A percentile compares a stretch with the other conserved stretches of the same genome.
These are phyloP conservation scores for Hippopotamus amphibius DNA, from an alignment of 2,113 vertebrate genomes.

Conservation along the genomic window DNA sequence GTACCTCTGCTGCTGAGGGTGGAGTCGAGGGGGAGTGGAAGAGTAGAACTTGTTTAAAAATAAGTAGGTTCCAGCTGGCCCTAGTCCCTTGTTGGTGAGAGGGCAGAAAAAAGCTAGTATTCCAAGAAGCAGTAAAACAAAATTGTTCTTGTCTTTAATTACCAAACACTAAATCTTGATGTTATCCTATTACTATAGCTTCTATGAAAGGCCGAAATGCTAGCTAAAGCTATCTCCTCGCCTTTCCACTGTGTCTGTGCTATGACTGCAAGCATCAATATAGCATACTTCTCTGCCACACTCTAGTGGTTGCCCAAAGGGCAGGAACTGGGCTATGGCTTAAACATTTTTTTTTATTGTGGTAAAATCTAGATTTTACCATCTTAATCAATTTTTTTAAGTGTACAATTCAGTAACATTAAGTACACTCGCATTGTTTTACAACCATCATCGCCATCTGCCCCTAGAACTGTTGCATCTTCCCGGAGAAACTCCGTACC, in stretches of 20 bases:
- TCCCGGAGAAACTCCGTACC: background rate
- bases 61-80: background rate
- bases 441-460: background rate
- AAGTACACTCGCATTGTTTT: background rate
- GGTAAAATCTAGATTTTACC: background rate
- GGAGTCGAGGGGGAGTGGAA: background rate
- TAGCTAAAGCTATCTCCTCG: background rate
- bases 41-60: background rate
- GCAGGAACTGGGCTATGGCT: background rate
- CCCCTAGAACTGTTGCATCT: constrained; percentile 3
- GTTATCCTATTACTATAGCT: background rate
- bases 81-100: background rate
- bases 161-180: background rate
- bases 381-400: constrained; percentile 1
- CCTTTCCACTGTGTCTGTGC: background rate
- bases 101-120: background rate
- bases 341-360: background rate
- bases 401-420: background rate
- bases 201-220: background rate
- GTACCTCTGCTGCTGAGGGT: background rate
- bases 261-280: background rate
- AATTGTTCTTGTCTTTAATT: background rate
- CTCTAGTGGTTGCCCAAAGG: background rate
- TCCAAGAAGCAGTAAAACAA: constrained; percentile 28
- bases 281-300: background rate